Percentiles rank a stretch among this genome's conserved stretches.
Conservation (phyloP, 2,888 invertebrate genomes). For the Rotaria sp. region DNA sequence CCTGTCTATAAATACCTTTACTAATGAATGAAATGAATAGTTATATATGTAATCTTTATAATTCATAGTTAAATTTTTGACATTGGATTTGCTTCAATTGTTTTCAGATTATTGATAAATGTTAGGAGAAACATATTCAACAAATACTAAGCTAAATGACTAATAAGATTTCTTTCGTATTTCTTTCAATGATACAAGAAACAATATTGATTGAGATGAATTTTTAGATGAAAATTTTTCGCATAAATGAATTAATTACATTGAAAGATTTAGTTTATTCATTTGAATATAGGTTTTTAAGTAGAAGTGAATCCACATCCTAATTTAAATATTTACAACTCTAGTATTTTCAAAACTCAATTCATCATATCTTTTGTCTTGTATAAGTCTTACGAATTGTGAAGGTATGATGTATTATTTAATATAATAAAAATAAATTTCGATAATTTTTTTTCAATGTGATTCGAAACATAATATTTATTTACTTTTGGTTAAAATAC, state of each 20-base stretch:
- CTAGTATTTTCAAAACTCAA: no score
- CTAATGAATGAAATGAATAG: background rate
- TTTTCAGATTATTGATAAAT: background rate
- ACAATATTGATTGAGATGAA: background rate
- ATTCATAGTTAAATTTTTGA: background rate
- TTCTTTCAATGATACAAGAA: background rate
- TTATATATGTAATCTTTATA: background rate
- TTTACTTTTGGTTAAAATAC: no score
- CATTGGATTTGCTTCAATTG: background rate
- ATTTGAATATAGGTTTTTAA: no score
- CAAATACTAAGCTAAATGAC: background rate
- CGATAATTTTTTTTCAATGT: no score
- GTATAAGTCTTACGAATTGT: no score
- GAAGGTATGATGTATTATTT: no score
- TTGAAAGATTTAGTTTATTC: background rate
- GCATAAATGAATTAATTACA: background rate
- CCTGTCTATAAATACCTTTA: no score
- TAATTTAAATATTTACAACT: no score
- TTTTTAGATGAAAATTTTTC: conserved; percentile 5
- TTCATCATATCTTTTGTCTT: no score
- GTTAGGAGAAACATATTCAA: background rate
- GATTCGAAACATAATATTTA: no score
- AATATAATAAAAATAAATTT: no score
- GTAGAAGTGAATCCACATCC: no score
- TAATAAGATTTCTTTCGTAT: conserved; percentile 5